Evolutionary conservation across 1,140 invertebrate genomes (phyloP).

Genomic region (Adoxophyes honmai): DNA sequence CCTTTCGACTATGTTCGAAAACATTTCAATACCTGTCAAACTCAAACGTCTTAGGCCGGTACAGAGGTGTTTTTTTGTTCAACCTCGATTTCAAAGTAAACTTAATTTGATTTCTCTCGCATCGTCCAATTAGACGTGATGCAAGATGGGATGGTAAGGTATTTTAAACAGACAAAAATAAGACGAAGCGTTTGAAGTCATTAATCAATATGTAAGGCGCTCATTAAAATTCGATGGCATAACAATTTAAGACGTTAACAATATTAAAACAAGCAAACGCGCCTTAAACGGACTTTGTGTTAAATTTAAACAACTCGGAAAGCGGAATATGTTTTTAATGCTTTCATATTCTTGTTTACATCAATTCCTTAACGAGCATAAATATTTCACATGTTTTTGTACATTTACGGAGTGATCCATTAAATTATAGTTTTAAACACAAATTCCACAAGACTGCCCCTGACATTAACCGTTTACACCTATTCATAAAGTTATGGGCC

Average conservation of each 20-base stretch:
- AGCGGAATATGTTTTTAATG: too few relatives aligned
- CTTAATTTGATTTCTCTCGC: background rate
- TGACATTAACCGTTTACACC: slow-evolving; percentile 37
- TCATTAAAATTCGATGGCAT: slow-evolving; percentile 33
- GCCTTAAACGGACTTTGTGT: too few relatives aligned
- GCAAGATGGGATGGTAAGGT: slow-evolving; percentile 6
- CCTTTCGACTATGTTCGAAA: background rate
- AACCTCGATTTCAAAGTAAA: background rate
- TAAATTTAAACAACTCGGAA: too few relatives aligned
- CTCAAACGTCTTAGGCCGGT: background rate
- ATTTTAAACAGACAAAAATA: slow-evolving; percentile 27
- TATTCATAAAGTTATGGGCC: slow-evolving; percentile 36
- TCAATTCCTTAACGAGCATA: too few relatives aligned
- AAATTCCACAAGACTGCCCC: slow-evolving; percentile 11
- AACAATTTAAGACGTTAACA: slow-evolving; percentile 46
- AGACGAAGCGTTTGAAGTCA: slow-evolving; percentile 21
- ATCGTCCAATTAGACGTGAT: slow-evolving; percentile 45
- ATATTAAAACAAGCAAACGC: slow-evolving; percentile 37
- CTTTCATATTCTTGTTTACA: too few relatives aligned
- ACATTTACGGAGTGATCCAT: too few relatives aligned
- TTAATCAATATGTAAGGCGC: slow-evolving; percentile 46
- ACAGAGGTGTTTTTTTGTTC: background rate
- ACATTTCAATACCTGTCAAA: background rate
- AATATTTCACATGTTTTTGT: too few relatives aligned
- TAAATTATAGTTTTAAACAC: too few relatives aligned